Evolutionary conservation across 2,888 invertebrate genomes (phyloP).

Genomic region (Tromatobia lineatoria): DNA sequence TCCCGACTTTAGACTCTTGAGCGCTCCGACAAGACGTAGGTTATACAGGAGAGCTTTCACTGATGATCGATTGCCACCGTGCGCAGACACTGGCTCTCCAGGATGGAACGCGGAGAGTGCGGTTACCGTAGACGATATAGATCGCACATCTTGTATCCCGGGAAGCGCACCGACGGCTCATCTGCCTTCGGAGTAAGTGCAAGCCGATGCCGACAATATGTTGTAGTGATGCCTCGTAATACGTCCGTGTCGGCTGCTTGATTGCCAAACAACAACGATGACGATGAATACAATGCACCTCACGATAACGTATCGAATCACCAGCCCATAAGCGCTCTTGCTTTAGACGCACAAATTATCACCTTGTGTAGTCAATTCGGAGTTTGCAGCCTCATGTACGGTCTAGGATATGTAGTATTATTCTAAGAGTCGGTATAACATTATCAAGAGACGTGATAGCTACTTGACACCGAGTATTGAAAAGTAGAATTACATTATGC

Average conservation of each 20-base stretch:
- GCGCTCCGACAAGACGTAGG: neutral
- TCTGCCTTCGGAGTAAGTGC: constrained; percentile 23
- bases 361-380: constrained; percentile 2
- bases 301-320: neutral
- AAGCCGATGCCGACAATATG: constrained; percentile 3
- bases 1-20: constrained; percentile 1
- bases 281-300: constrained; percentile 16
- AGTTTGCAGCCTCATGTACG: neutral
- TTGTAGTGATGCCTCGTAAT: constrained; percentile 10
- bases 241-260: constrained; percentile 6
- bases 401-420: neutral
- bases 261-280: neutral
- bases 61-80: constrained; percentile 32
- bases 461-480: too few species aligned
- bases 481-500: too few species aligned
- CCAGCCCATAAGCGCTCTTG: neutral
- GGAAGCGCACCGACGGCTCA: constrained; percentile 30
- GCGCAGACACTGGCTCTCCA: neutral
- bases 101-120: neutral
- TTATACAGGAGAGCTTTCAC: constrained; percentile 17
- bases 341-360: constrained; percentile 2
- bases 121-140: constrained; percentile 27
- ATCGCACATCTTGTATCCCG: neutral
- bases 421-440: too few species aligned
- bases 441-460: too few species aligned